Evolutionary conservation across 2,113 vertebrate genomes (phyloP), one percentile per base, ranked within the genome.

Genomic region (Tetraodon nigroviridis): DNA sequence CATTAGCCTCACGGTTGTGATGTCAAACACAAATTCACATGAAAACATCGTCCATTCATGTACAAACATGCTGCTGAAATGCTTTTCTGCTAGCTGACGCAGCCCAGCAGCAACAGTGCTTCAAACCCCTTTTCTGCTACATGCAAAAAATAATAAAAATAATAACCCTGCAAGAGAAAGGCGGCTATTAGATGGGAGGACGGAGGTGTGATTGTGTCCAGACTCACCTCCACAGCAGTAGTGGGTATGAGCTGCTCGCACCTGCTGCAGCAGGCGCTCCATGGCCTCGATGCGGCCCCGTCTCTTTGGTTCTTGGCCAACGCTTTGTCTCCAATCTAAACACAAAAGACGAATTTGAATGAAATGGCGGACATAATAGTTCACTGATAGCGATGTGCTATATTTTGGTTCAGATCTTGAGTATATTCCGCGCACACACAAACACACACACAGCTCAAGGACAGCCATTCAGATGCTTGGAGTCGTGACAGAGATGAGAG

Each of bases 231-330:
- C 88, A 58, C 91, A 93, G 79, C 90, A 93, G 79, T 92, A 89
- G 84, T 90, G 93, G 64, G 93, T 92, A 86, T 94, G 95, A 59
- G 93, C 92, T 45, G 92, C 91, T 79, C 93, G 91, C 89, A 98
- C 94, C 86, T 95, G 94, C 87, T 97, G 94, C 51, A 98, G 91
- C 59, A 99, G 90, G 48, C 86, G 86, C 87, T 99, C 95, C 93
- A 99, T 91, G 64, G 91, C 90, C 81, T 97, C 94, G 11, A 89
- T 92, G 84, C 94, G 94, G 71, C 94, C 93, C 81, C 86, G 90
- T 81, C 92, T 92, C 82, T 90, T 86, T 61, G 91, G 84, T 81
- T 93, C 92, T 78, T 90, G 91, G 27, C 93, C 92, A 68, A 93
- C 93, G 29, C 80, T 90, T 82, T 98, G 95, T 86, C 93, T 94